phyloP scores from a whole-genome alignment of 2,888 invertebrate genomes.

The Alviniconcha strummeri region DNA sequence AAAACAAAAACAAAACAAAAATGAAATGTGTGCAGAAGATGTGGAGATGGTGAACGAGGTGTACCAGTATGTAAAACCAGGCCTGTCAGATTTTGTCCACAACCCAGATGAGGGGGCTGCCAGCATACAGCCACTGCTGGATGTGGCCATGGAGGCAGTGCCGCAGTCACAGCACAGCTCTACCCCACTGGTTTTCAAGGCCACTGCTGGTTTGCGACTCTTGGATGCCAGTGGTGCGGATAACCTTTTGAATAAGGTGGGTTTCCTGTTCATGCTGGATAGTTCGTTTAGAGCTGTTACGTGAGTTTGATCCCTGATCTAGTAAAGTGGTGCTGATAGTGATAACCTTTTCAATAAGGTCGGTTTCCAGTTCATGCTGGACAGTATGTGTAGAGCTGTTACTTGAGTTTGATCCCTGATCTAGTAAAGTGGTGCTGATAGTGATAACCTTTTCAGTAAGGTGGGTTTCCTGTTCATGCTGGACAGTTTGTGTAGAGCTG shows the following conservation, averaged over 20 bases:
- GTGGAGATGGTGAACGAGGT: conserved; percentile 55
- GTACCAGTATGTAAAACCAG: conserved; percentile 81
- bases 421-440: too few relatives aligned
- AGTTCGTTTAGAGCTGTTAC: too few relatives aligned
- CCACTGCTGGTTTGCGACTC: conserved; percentile 92
- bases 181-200: conserved; percentile 91
- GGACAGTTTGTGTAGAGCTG: too few relatives aligned
- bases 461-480: conserved; percentile 77
- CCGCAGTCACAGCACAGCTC: conserved; percentile 83
- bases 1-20: too few relatives aligned
- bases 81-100: conserved; percentile 90
- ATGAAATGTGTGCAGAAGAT: neutral
- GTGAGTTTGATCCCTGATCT: too few relatives aligned
- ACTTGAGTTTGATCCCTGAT: too few relatives aligned
- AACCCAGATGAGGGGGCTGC: conserved; percentile 86
- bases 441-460: conserved; percentile 81
- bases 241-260: conserved; percentile 83
- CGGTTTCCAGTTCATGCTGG: conserved; percentile 13
- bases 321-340: conserved; percentile 37
- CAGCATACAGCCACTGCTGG: conserved; percentile 82
- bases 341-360: conserved; percentile 84
- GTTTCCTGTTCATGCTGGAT: conserved; percentile 5
- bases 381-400: too few relatives aligned
- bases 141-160: conserved; percentile 85
- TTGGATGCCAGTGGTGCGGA: conserved; percentile 77